phyloP scores from a whole-genome alignment of 2,113 vertebrate species.

The Micronisus gabar region DNA sequence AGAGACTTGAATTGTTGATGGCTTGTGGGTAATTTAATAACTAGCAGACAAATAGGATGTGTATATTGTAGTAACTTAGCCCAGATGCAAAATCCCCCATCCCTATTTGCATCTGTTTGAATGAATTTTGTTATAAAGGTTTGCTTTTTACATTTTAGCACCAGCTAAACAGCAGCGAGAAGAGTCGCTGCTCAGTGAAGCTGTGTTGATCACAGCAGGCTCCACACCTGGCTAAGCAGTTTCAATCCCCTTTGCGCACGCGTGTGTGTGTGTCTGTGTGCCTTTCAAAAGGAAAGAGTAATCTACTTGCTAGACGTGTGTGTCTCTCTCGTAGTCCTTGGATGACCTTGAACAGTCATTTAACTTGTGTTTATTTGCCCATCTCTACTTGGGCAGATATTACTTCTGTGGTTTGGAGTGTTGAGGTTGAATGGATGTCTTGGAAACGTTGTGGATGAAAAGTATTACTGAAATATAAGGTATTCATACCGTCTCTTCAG shows the following conservation, averaged over 20 bases:
- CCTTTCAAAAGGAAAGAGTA: conserved; percentile 44
- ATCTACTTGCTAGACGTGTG: background rate
- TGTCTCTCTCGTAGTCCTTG: background rate
- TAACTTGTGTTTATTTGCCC: conserved; percentile 38
- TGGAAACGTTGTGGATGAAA: background rate
- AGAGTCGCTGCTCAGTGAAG: conserved; percentile 23
- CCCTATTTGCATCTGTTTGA: conserved; percentile 53
- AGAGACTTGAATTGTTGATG: conserved; percentile 51
- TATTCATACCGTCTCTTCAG: background rate
- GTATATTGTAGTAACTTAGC: conserved; percentile 40
- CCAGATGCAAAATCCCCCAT: conserved; percentile 42
- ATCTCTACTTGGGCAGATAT: conserved; percentile 9
- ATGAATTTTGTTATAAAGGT: conserved; percentile 10
- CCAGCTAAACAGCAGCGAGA: background rate
- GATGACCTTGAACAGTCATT: conserved; percentile 47
- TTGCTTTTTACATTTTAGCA: conserved; percentile 24
- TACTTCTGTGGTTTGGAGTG: conserved; percentile 32
- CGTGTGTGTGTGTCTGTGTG: background rate
- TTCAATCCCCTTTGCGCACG: background rate
- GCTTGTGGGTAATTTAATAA: conserved; percentile 67
- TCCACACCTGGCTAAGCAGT: conserved; percentile 65
- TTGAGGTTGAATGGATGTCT: conserved; percentile 3
- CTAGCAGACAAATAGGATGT: conserved; percentile 51
- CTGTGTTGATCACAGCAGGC: conserved; percentile 53
- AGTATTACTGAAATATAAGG: background rate